These are phyloP conservation scores for Coilia nasus DNA, from an alignment of 2,797 vertebrate genomes.

Conservation along the genomic window DNA sequence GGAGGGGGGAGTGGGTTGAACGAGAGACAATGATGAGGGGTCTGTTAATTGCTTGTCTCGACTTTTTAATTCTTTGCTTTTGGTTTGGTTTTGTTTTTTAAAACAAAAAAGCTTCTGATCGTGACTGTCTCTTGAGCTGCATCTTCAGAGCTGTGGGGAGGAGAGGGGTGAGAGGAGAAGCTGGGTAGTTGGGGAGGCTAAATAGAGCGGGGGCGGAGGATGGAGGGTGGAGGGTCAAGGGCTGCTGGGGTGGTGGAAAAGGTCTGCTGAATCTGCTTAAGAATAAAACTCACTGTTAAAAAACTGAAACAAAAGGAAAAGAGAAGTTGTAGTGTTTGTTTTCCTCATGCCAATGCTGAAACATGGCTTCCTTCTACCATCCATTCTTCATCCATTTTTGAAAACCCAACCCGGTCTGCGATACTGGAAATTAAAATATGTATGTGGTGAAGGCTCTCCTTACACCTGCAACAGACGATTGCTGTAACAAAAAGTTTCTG, in stretches of 20 bases:
- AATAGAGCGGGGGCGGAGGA: too few species aligned
- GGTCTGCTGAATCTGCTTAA: slow-evolving; percentile 6
- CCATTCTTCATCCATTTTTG: not conserved
- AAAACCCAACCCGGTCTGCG: not conserved
- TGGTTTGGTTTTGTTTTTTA: not conserved
- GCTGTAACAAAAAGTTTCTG: not conserved
- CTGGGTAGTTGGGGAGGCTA: not conserved
- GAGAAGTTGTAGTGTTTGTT: not conserved
- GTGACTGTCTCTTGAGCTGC: not conserved
- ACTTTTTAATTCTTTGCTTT: not conserved
- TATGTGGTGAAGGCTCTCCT: not conserved
- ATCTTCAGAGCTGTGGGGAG: not conserved
- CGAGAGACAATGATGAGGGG: slow-evolving; percentile 9
- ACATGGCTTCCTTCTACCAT: not conserved
- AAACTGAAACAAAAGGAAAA: not conserved
- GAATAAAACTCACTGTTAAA: not conserved
- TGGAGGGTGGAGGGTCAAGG: too few species aligned
- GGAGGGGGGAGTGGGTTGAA: not conserved
- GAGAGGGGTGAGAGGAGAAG: not conserved
- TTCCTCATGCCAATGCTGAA: not conserved
- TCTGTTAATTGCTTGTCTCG: slow-evolving; percentile 52
- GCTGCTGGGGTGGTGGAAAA: not conserved
- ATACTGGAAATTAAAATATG: not conserved
- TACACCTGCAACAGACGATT: not conserved
- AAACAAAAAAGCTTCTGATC: not conserved